Evolutionary conservation across 2,113 vertebrate genomes (phyloP), one percentile per base, ranked within the genome.

Genomic region (Syngnathus floridae): DNA sequence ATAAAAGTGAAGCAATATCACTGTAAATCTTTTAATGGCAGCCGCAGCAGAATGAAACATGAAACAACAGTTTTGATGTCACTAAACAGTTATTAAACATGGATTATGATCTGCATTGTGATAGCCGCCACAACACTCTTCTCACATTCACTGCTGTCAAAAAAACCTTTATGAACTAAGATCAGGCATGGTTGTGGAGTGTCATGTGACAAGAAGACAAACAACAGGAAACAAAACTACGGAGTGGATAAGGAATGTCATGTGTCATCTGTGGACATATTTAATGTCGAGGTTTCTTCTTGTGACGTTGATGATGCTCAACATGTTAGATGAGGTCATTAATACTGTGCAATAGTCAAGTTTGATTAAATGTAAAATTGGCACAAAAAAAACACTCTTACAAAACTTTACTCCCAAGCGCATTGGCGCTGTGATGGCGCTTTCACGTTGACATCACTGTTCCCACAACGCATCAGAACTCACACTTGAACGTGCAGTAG

Each of bases 311-410:
- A 84, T 79, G 80, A 79, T 70, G 77, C 78, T 87, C 84, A 84
- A 84, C 84, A 76, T 78, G 82, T 85, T 86, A 81, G 79, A 87
- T 81, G 82, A 86, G 87, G 86, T 88, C 84, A 83, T 86, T 88
- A 90, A 88, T 87, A 88, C 86, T 87, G 87, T 88, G 87, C 86
- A 88, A 81, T 84, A 83, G 86, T 87, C 81, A 86, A 79, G 76
- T 82, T 72, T 76, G 82, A 85, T 85, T 84, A 79, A 81, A 68
- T 31, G 38, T 81, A 76, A 83, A 81, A 77, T 67, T 64, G 64
- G 67, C 70, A 72, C 60, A 46, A 71, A 64, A 64, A 35, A 38
- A 49, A 12, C 76, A 31, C 26, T 16, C 16, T 56, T 35, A 35
- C 12, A 56, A 14, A 41, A 74, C 59, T 67, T 64, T 52, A 66